A percentile compares a stretch with the other conserved stretches of the same genome.
Conservation (phyloP, 2,888 invertebrate species). For the Megaustenia siamemsis region DNA sequence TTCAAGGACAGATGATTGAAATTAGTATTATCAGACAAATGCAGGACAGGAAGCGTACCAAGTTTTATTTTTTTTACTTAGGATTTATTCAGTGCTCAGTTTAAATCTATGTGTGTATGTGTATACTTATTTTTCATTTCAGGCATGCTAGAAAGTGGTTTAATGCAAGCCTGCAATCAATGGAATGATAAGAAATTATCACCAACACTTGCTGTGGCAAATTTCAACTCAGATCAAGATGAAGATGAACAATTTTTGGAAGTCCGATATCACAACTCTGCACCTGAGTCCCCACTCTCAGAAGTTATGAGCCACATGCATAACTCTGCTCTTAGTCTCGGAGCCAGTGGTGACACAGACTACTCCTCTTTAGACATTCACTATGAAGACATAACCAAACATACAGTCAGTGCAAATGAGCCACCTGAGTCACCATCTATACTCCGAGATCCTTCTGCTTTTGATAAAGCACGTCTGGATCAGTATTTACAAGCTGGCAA, state of each 20-base stretch:
- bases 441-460: slow-evolving; percentile 52
- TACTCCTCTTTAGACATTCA: slow-evolving; percentile 30
- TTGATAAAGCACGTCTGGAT: not conserved
- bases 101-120: not conserved
- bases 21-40: too few relatives aligned
- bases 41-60: not conserved
- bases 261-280: slow-evolving; percentile 66
- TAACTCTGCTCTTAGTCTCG: slow-evolving; percentile 40
- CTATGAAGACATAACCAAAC: slow-evolving; percentile 19
- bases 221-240: slow-evolving; percentile 60
- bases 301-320: slow-evolving; percentile 56
- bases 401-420: slow-evolving; percentile 42
- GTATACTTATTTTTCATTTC: slow-evolving; percentile 53
- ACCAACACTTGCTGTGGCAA: slow-evolving; percentile 67
- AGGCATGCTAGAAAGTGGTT: slow-evolving; percentile 90
- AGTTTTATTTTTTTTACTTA: not conserved
- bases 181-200: slow-evolving; percentile 69
- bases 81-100: not conserved
- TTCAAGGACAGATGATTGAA: too few relatives aligned
- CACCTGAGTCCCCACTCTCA: slow-evolving; percentile 43
- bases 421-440: slow-evolving; percentile 69
- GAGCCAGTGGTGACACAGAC: slow-evolving; percentile 30
- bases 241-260: slow-evolving; percentile 74
- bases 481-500: not conserved
- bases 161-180: slow-evolving; percentile 90